Base-by-base conservation (phyloP, 2,113 vertebrate genomes). In the Xiphophorus couchianus region DNA sequence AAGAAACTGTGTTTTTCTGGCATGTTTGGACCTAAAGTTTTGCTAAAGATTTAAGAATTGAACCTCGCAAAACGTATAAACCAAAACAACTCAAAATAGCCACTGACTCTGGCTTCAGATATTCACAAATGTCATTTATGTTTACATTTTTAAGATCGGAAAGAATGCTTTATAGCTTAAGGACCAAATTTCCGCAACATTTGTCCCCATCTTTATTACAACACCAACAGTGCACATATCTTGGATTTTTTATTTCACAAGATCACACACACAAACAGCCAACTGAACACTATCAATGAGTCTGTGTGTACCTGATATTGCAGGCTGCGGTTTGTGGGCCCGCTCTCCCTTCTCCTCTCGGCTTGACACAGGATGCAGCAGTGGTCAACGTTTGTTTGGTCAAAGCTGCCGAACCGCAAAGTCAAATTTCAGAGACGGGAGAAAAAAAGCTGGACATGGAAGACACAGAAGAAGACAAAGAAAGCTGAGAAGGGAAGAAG, bases 301-400 rank as follows among this genome's bases (percentile, higher is more conserved):
- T 74, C 5, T 70, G 60, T 51, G 33, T 61, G 48, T 39, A 62
- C 9, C 28, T 78, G 73, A 77, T 44, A 33, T 66, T 76, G 62
- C 70, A 31, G 42, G n/a, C 64, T 83, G 79, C 4, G 79, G 74
- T 82, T 71, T 72, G 62, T 29, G 79, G 63, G 31, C 39, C 25
- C 0, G 35, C 54, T 63, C 30, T 60, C 22, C 62, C 69, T 25
- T 69, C 66, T 39, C 62, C 73, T 71, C 76, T 1, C 27, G 8
- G 0, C 14, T 1, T 11, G 10, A 42, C 71, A 25, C 74, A 65
- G 81, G 75, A 85, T 71, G 64, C 78, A 73, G 69, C 66, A 62
- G 79, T 60, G 82, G 78, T 70, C 77, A 64, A 42, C 62, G 73
- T 83, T 84, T 81, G 81, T 83, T 88, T 84, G 77, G 82, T 82